A percentile compares a stretch with the other conserved stretches of the same genome.
Evolutionary conservation across 2,113 vertebrate species (phyloP).

Genomic region (Ictalurus furcatus): DNA sequence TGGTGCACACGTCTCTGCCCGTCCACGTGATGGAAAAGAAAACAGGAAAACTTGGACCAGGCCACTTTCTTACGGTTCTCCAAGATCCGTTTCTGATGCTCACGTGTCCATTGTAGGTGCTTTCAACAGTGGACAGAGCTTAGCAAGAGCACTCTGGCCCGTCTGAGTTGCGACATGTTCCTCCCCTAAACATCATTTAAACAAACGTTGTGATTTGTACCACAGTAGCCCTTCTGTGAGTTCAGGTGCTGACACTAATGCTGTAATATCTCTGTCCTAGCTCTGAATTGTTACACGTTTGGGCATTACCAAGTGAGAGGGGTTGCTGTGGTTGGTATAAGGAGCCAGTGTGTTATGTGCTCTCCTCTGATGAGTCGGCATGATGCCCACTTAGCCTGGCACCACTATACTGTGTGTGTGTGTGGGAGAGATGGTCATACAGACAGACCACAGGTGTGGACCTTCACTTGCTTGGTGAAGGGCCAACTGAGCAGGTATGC

Average conservation of each 20-base stretch:
- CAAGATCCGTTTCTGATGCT: neutral
- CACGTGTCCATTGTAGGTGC: neutral
- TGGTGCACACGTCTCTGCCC: neutral
- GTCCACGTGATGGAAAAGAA: neutral
- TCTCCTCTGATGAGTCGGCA: slow-evolving; percentile 30
- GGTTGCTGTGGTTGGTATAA: slow-evolving; percentile 28
- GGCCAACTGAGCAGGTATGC: slow-evolving; percentile 63
- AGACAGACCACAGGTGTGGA: slow-evolving; percentile 2
- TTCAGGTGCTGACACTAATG: slow-evolving; percentile 32
- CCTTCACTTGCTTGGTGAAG: neutral
- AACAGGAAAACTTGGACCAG: neutral
- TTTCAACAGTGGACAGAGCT: neutral
- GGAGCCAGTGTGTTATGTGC: slow-evolving; percentile 14
- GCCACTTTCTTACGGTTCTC: no score
- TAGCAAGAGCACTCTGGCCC: no score
- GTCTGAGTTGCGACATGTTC: neutral
- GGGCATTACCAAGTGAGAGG: neutral
- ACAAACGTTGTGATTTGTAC: neutral
- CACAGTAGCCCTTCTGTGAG: neutral
- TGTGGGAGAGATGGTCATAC: slow-evolving; percentile 2
- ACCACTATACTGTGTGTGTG: neutral
- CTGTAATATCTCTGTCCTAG: neutral
- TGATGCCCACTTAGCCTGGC: slow-evolving; percentile 17
- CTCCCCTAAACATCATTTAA: neutral
- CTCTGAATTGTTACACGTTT: slow-evolving; percentile 9